Evolutionary conservation across 2,888 invertebrate genomes (phyloP).

Genomic region (Molanna angustata): DNA sequence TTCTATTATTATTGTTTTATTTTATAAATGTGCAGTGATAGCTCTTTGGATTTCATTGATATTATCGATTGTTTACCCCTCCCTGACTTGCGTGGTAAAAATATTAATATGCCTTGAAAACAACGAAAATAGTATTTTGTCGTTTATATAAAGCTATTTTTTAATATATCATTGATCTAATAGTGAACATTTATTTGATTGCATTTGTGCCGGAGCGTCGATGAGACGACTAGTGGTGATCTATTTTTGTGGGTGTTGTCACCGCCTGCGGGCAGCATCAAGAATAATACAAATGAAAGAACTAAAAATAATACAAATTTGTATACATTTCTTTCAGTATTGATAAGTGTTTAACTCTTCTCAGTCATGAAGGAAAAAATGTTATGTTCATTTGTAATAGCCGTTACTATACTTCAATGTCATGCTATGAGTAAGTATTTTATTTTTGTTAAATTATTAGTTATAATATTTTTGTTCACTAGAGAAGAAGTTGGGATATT

Average conservation of each 20-base stretch:
- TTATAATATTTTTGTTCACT: too few species aligned
- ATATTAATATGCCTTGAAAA: too few species aligned
- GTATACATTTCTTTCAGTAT: neutral
- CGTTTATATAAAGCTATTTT: too few species aligned
- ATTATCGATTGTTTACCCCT: slow-evolving; percentile 29
- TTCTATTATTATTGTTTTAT: too few species aligned
- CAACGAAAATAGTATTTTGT: too few species aligned
- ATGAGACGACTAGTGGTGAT: slow-evolving; percentile 8
- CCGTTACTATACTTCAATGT: slow-evolving; percentile 26
- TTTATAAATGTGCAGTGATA: too few species aligned
- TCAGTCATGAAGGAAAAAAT: slow-evolving; percentile 18
- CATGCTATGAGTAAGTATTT: slow-evolving; percentile 33
- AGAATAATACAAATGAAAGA: slow-evolving; percentile 1
- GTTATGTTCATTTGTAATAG: slow-evolving; percentile 17
- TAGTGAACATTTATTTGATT: too few species aligned
- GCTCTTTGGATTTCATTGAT: too few species aligned
- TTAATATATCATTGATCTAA: too few species aligned
- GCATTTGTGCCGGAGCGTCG: neutral
- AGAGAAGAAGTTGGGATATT: too few species aligned
- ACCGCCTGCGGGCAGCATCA: slow-evolving; percentile 38
- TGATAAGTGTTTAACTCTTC: neutral
- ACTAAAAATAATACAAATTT: neutral
- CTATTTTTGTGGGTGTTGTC: slow-evolving; percentile 63
- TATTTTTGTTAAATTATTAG: too few species aligned
- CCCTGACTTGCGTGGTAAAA: too few species aligned